Percentiles rank a stretch among this genome's conserved stretches.
Conservation (phyloP, 2,888 invertebrate genomes). For the Aleiodes leptofemur region DNA sequence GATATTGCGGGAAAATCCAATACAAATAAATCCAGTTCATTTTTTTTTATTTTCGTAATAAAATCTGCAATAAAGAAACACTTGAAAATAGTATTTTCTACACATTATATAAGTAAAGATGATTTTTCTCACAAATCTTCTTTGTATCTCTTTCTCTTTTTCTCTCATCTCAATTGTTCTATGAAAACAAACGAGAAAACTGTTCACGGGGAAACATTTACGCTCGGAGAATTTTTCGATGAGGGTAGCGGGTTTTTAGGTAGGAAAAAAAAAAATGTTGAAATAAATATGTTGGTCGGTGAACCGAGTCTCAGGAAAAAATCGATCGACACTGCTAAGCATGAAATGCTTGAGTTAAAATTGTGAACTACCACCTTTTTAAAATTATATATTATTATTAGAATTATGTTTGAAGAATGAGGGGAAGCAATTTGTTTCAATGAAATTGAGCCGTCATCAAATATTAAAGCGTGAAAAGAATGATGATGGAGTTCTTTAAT, state of each 20-base stretch:
- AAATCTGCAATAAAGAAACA: neutral
- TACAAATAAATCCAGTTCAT: no score
- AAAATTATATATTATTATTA: conserved; percentile 26
- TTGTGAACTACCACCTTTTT: conserved; percentile 19
- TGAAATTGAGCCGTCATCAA: conserved; percentile 18
- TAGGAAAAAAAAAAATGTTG: conserved; percentile 27
- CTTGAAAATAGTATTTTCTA: conserved; percentile 17
- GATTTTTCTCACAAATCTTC: neutral
- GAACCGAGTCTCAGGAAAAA: conserved; percentile 43
- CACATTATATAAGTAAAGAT: neutral
- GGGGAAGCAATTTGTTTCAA: conserved; percentile 9
- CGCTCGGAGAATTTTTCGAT: conserved; percentile 33
- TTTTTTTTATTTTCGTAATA: no score
- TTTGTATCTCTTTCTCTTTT: neutral
- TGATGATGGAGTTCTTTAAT: neutral
- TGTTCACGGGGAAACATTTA: conserved; percentile 15
- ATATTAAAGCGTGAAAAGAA: neutral
- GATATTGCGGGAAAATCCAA: no score
- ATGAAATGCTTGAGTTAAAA: conserved; percentile 32
- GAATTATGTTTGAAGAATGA: conserved; percentile 18
- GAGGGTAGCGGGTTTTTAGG: conserved; percentile 9
- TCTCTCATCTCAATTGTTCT: neutral
- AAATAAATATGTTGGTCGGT: conserved; percentile 46
- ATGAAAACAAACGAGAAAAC: conserved; percentile 28
- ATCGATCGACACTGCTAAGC: conserved; percentile 31